phyloP scores from a whole-genome alignment of 2,113 vertebrate genomes.

The Phylloscopus trochiloides region DNA sequence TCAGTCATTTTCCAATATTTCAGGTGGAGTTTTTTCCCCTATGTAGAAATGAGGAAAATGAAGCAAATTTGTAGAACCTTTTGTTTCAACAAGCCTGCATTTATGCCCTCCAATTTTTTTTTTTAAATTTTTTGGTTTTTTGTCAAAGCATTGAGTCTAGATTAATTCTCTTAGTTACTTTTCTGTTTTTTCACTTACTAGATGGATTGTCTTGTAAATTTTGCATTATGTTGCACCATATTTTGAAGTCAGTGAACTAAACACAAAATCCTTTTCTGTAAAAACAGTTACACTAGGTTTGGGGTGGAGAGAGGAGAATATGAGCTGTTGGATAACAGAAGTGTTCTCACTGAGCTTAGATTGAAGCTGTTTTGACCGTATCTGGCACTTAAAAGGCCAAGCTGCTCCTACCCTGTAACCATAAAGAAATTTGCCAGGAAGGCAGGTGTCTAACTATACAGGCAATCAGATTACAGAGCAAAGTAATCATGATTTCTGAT shows the following conservation, averaged over 20 bases:
- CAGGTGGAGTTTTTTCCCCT: background rate
- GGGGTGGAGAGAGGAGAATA: background rate
- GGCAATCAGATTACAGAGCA: slow-evolving; percentile 58
- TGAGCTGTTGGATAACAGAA: background rate
- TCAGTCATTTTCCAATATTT: background rate
- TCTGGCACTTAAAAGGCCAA: slow-evolving; percentile 57
- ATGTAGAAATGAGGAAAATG: background rate
- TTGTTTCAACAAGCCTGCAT: background rate
- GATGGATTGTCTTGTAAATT: background rate
- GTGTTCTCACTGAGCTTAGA: background rate
- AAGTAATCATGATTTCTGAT: slow-evolving; percentile 56
- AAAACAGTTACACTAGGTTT: background rate
- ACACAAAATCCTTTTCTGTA: background rate
- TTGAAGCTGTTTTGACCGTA: background rate
- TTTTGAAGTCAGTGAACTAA: background rate
- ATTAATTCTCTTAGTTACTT: background rate
- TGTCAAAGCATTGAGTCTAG: background rate
- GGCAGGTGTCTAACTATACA: slow-evolving; percentile 71
- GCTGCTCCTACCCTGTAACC: slow-evolving; percentile 39
- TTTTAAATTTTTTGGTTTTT: background rate
- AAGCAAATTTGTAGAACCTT: background rate
- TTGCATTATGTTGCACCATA: background rate
- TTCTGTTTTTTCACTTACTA: background rate
- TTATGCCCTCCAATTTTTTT: background rate
- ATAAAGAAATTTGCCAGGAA: slow-evolving; percentile 66